Conservation (phyloP, 2,797 vertebrate species). For the Acrossocheilus fasciatus region DNA sequence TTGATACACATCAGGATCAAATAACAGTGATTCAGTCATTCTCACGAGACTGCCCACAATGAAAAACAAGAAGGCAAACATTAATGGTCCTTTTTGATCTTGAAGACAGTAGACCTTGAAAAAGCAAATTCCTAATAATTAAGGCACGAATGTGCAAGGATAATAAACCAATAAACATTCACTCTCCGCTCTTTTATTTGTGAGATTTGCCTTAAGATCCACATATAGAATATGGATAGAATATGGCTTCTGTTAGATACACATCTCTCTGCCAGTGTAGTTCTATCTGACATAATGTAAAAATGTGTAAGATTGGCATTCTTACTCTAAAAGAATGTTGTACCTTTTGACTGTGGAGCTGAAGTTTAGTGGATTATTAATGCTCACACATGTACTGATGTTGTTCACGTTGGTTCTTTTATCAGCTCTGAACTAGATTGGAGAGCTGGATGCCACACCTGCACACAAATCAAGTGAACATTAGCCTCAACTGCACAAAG, state of each 20-base stretch:
- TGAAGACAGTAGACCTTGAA: conserved; percentile 13
- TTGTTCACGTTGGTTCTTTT: not conserved
- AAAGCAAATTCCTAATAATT: not conserved
- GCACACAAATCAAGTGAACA: conserved; percentile 2
- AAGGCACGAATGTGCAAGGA: conserved; percentile 1
- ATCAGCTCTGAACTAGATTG: not conserved
- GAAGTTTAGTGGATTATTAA: conserved; percentile 5
- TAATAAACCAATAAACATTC: conserved; percentile 5
- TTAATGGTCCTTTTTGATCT: conserved; percentile 14
- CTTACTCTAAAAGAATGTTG: not conserved
- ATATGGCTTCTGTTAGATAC: not conserved
- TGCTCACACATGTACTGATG: conserved; percentile 9
- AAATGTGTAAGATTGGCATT: not conserved
- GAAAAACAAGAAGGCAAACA: not conserved
- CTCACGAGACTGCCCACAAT: not conserved
- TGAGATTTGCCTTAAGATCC: conserved; percentile 17
- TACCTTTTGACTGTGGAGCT: not conserved
- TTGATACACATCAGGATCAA: conserved; percentile 43
- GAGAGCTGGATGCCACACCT: not conserved
- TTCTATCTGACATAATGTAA: not conserved
- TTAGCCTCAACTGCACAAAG: conserved; percentile 31
- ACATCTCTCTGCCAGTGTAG: not conserved
- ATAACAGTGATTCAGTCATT: not conserved
- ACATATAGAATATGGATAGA: not conserved
- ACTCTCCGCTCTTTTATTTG: conserved; percentile 1